These are phyloP conservation scores for Rhagoletis pomonella DNA, from an alignment of 1,140 invertebrate species.

Conservation along the genomic window DNA sequence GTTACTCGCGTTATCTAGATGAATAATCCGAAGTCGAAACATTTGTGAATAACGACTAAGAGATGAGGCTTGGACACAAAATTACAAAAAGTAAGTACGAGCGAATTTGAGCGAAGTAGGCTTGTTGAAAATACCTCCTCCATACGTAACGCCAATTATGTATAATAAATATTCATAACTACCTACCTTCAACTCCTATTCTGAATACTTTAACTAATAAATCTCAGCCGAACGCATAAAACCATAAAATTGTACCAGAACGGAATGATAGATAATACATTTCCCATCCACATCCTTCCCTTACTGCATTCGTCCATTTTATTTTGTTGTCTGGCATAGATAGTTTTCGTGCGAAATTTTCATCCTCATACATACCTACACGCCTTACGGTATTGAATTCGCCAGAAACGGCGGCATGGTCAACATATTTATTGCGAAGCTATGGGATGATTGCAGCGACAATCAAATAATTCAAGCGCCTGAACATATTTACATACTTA, in stretches of 20 bases:
- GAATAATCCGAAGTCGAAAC: too few relatives aligned
- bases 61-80: too few relatives aligned
- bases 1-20: too few relatives aligned
- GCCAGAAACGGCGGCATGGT: neutral
- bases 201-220: neutral
- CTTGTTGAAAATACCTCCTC: too few relatives aligned
- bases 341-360: neutral
- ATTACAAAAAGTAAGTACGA: too few relatives aligned
- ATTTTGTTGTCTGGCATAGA: too few relatives aligned
- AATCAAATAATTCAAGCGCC: neutral
- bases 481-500: neutral
- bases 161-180: neutral
- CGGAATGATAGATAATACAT: too few relatives aligned
- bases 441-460: neutral
- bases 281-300: too few relatives aligned
- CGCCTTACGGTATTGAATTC: neutral
- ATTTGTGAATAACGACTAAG: too few relatives aligned
- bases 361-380: neutral
- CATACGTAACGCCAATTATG: too few relatives aligned
- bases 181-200: neutral
- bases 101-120: too few relatives aligned
- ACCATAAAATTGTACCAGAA: neutral
- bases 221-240: neutral
- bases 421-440: neutral
- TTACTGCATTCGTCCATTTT: too few relatives aligned